Percentiles rank a stretch among this genome's conserved stretches.
Evolutionary conservation across 2,888 invertebrate genomes (phyloP).

Genomic region (Andrena flavipes): DNA sequence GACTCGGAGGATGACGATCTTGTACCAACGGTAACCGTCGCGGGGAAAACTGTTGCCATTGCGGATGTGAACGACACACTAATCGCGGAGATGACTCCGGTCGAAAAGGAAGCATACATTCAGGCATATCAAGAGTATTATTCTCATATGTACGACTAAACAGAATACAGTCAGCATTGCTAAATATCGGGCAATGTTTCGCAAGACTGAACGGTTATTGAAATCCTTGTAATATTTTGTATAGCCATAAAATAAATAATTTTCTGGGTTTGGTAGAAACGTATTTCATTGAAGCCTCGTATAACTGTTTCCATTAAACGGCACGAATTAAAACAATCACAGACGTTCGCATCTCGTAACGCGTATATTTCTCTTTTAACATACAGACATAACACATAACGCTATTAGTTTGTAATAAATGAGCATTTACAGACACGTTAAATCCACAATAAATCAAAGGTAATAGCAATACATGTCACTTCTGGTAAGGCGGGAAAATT

Average conservation of each 20-base stretch:
- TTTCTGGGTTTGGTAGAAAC: constrained; percentile 64
- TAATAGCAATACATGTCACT: constrained; percentile 81
- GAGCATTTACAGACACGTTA: constrained; percentile 61
- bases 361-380: constrained; percentile 73
- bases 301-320: constrained; percentile 12
- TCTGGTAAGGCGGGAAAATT: constrained; percentile 83
- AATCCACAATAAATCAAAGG: constrained; percentile 74
- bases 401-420: constrained; percentile 72
- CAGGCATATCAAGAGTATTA: constrained; percentile 97
- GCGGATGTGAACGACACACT: constrained; percentile 94
- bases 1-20: constrained; percentile 92
- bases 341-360: constrained; percentile 31
- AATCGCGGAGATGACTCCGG: constrained; percentile 95
- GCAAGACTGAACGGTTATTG: constrained; percentile 65
- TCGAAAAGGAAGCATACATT: constrained; percentile 97
- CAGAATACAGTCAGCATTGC: constrained; percentile 46
- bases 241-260: constrained; percentile 73
- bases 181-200: constrained; percentile 41
- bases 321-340: background rate
- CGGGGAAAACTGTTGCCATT: constrained; percentile 91
- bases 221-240: constrained; percentile 78
- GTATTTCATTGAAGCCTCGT: background rate
- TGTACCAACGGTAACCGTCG: constrained; percentile 93
- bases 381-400: constrained; percentile 79
- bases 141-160: constrained; percentile 93